Conservation (phyloP, 2,797 vertebrate species). For the Esox masquinongy region DNA sequence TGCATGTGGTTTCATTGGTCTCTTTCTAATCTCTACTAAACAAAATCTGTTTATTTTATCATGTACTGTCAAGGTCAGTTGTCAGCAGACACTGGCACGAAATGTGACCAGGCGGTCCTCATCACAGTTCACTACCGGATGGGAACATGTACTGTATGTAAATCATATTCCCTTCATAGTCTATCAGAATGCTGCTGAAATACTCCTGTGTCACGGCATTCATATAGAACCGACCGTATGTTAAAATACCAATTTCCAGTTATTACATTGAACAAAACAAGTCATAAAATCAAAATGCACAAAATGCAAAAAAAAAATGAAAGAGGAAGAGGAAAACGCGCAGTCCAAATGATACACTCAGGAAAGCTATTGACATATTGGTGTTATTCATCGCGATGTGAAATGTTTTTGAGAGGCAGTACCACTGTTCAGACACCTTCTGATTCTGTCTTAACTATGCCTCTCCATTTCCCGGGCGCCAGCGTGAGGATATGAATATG, state of each 20-base stretch:
- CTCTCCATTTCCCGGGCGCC: slow-evolving; percentile 11
- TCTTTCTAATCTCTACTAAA: slow-evolving; percentile 31
- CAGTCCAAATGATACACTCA: not conserved
- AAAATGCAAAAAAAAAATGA: not conserved
- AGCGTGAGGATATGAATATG: slow-evolving; percentile 11
- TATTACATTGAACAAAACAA: not conserved
- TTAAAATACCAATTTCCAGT: not conserved
- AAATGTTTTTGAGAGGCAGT: not conserved
- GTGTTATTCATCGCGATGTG: not conserved
- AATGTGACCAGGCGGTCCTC: not conserved
- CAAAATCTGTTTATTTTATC: slow-evolving; percentile 47
- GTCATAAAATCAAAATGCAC: not conserved
- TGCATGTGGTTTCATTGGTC: slow-evolving; percentile 31
- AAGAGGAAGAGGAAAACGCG: not conserved
- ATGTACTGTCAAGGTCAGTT: slow-evolving; percentile 12
- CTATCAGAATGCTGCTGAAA: not conserved
- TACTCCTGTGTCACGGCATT: not conserved
- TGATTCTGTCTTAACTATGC: not conserved
- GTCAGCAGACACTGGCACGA: not conserved
- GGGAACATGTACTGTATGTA: not conserved
- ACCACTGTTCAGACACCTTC: not conserved
- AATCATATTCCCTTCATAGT: too few species aligned
- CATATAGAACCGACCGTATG: not conserved
- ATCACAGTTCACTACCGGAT: not conserved
- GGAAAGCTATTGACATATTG: not conserved